A percentile compares a stretch with the other conserved stretches of the same genome.
phyloP scores from a whole-genome alignment of 2,888 invertebrate species.

The Cosmia pyralina region DNA sequence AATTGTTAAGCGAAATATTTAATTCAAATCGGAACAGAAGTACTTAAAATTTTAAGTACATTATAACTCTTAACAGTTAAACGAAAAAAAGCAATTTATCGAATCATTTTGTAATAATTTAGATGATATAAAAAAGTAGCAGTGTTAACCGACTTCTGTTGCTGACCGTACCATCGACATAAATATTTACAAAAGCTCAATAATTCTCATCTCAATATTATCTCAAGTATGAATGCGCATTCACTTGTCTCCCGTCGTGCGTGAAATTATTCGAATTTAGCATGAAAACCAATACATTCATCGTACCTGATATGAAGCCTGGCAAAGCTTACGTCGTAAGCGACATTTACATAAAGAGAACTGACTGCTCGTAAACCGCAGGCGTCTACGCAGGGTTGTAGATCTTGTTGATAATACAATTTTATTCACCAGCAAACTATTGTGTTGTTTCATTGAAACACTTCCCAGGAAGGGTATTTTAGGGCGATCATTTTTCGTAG shows the following conservation, averaged over 20 bases:
- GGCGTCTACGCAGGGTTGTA: constrained; percentile 55
- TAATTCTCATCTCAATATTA: neutral
- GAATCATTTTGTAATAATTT: too few species aligned
- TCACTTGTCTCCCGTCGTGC: constrained; percentile 27
- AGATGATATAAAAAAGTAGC: too few species aligned
- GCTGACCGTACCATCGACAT: neutral
- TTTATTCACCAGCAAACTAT: constrained; percentile 6
- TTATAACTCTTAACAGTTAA: too few species aligned
- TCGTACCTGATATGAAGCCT: constrained; percentile 62
- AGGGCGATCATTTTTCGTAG: neutral
- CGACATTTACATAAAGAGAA: constrained; percentile 77
- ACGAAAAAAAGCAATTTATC: too few species aligned
- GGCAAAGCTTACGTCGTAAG: constrained; percentile 70
- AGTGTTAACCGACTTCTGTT: too few species aligned
- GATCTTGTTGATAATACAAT: constrained; percentile 14
- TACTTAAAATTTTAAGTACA: too few species aligned
- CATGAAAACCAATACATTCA: constrained; percentile 53
- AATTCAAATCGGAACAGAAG: too few species aligned
- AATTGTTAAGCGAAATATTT: too few species aligned
- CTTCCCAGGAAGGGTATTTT: neutral
- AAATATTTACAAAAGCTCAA: constrained; percentile 10
- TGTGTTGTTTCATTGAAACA: neutral
- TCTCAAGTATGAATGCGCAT: too few species aligned
- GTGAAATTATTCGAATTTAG: constrained; percentile 52
- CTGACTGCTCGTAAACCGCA: constrained; percentile 77